A percentile compares a stretch with the other conserved stretches of the same genome.
These are phyloP conservation scores for Aquatica leii DNA, from an alignment of 2,888 invertebrate species.

Conservation along the genomic window DNA sequence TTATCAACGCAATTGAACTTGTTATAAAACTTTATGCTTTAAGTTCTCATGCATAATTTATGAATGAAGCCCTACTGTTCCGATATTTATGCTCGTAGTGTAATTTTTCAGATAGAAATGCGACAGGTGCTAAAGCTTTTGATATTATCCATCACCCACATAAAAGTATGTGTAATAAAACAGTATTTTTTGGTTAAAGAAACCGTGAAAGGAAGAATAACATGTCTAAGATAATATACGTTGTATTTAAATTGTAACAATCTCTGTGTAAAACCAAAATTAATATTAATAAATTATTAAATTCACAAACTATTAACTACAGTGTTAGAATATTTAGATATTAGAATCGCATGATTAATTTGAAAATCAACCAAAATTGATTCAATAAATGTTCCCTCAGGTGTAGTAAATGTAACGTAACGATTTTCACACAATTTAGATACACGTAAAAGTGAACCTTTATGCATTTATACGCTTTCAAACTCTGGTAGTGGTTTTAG, in stretches of 20 bases:
- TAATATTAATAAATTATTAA: too few species aligned
- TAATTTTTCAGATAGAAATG: conserved; percentile 32
- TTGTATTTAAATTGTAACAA: too few species aligned
- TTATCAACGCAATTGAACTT: conserved; percentile 21
- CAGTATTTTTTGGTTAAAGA: conserved; percentile 1
- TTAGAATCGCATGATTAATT: neutral
- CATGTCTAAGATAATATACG: too few species aligned
- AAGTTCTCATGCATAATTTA: conserved; percentile 31
- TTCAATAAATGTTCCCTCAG: conserved; percentile 12
- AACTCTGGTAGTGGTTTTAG: neutral
- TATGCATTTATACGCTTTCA: neutral
- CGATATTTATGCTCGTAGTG: conserved; percentile 27
- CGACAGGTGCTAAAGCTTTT: conserved; percentile 33
- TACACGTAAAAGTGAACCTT: conserved; percentile 8
- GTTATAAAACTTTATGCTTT: conserved; percentile 31
- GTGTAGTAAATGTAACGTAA: conserved; percentile 10
- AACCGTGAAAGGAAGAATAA: too few species aligned
- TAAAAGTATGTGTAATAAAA: conserved; percentile 20
- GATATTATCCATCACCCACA: conserved; percentile 21
- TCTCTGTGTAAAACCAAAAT: too few species aligned
- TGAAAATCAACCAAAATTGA: conserved; percentile 4
- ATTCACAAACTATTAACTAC: too few species aligned
- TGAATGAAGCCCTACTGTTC: conserved; percentile 23
- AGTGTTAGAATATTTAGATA: too few species aligned
- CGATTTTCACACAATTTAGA: conserved; percentile 8